A percentile compares a stretch with the other conserved stretches of the same genome.
Conservation (phyloP, 2,113 vertebrate genomes). For the Eurypyga helias region DNA sequence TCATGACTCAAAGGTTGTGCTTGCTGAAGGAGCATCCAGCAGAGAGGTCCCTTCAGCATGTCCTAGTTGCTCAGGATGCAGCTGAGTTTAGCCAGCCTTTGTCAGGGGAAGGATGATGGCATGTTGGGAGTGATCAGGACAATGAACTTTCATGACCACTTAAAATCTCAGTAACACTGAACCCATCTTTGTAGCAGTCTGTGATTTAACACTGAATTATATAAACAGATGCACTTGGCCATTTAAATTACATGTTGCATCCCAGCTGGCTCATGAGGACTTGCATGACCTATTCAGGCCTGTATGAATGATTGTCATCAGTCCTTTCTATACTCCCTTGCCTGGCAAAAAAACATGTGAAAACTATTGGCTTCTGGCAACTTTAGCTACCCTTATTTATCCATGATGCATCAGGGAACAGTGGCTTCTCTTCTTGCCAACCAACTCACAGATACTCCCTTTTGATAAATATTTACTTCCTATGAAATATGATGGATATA, state of each 20-base stretch:
- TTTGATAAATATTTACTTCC: conserved; percentile 51
- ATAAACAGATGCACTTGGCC: not conserved
- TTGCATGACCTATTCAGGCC: not conserved
- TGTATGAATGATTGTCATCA: not conserved
- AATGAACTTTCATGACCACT: not conserved
- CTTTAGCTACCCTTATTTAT: not conserved
- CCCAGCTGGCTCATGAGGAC: conserved; percentile 19
- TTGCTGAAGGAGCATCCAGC: not conserved
- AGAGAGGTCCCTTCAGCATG: not conserved
- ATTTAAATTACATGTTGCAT: conserved; percentile 27
- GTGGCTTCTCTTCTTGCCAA: conserved; percentile 26
- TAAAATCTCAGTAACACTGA: not conserved
- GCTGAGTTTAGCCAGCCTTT: not conserved
- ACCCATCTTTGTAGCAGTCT: not conserved
- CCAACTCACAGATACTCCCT: not conserved
- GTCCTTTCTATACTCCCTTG: not conserved
- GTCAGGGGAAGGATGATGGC: not conserved
- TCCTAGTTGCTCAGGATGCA: not conserved
- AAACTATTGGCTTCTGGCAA: not conserved
- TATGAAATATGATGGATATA: not conserved
- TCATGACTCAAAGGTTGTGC: fast-evolving
- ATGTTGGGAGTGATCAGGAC: not conserved
- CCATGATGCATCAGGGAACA: not conserved
- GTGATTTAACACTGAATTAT: conserved; percentile 4
- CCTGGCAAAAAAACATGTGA: not conserved